Evolutionary conservation across 2,797 vertebrate genomes (phyloP).

Genomic region (Dromococcyx pavoninus): DNA sequence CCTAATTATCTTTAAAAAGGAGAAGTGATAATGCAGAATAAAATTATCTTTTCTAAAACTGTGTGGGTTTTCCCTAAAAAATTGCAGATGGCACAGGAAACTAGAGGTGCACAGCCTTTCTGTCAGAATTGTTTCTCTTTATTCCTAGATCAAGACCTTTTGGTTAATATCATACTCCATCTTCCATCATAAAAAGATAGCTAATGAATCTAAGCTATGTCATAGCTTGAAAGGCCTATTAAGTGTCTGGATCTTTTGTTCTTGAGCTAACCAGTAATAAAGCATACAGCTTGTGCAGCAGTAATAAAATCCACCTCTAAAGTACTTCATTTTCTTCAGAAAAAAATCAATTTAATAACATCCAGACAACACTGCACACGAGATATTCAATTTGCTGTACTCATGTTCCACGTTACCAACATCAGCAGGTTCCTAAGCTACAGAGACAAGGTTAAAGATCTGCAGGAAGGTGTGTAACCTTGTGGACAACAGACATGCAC

Average conservation of each 20-base stretch:
- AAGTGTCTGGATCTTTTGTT: background rate
- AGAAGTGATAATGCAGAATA: background rate
- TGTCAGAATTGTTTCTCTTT: slow-evolving; percentile 52
- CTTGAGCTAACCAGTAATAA: slow-evolving; percentile 4
- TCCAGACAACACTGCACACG: background rate
- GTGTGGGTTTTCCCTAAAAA: background rate
- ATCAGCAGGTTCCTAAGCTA: slow-evolving; percentile 14
- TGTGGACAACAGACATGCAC: background rate
- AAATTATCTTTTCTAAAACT: background rate
- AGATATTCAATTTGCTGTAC: background rate
- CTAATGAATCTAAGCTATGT: background rate
- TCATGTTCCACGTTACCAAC: background rate
- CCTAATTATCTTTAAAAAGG: background rate
- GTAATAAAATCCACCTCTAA: background rate
- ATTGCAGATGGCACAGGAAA: background rate
- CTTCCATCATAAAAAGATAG: background rate
- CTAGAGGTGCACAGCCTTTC: background rate
- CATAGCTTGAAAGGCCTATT: background rate
- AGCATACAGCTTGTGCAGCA: background rate
- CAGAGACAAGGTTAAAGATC: background rate
- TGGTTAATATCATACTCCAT: background rate
- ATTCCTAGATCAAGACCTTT: slow-evolving; percentile 59
- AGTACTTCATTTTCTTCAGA: background rate
- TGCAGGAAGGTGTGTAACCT: background rate
- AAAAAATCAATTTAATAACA: slow-evolving; percentile 30